phyloP scores from a whole-genome alignment of 2,888 invertebrate species.

The Drosophila peninsularis region DNA sequence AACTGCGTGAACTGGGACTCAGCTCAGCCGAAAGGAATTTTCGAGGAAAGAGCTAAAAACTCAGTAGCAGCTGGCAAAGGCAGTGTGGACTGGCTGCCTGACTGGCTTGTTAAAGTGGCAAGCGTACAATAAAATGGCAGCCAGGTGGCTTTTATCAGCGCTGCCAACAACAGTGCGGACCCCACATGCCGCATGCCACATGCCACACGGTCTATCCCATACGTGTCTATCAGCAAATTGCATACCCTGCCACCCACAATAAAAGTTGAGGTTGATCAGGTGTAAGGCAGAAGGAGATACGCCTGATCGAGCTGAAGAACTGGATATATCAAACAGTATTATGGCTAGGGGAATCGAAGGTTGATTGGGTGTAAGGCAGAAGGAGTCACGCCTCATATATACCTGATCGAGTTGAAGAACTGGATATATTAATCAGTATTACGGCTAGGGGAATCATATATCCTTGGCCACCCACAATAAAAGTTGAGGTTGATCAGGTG shows the following conservation, averaged over 20 bases:
- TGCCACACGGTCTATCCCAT: constrained; percentile 16
- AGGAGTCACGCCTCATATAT: neutral
- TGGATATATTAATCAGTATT: neutral
- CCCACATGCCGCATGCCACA: constrained; percentile 25
- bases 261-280: neutral
- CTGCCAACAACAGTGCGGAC: constrained; percentile 3
- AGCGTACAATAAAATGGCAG: constrained; percentile 13
- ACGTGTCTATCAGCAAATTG: constrained; percentile 25
- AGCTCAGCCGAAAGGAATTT: constrained; percentile 13
- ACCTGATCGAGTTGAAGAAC: too few species aligned
- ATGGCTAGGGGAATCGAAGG: neutral
- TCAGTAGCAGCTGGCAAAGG: constrained; percentile 36
- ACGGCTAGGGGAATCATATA: too few species aligned
- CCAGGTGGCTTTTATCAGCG: constrained; percentile 67
- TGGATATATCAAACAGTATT: neutral
- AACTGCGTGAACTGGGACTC: constrained; percentile 48
- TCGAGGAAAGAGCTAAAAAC: neutral
- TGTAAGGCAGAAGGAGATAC: neutral
- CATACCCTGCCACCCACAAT: constrained; percentile 10
- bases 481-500: neutral
- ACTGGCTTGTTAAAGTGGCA: constrained; percentile 27
- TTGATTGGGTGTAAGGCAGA: neutral
- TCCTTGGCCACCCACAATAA: neutral
- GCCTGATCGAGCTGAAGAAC: too few species aligned
- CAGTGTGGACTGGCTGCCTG: constrained; percentile 9